These are phyloP conservation scores for Platorchestia sp. DNA, from an alignment of 1,140 invertebrate species.

Conservation along the genomic window DNA sequence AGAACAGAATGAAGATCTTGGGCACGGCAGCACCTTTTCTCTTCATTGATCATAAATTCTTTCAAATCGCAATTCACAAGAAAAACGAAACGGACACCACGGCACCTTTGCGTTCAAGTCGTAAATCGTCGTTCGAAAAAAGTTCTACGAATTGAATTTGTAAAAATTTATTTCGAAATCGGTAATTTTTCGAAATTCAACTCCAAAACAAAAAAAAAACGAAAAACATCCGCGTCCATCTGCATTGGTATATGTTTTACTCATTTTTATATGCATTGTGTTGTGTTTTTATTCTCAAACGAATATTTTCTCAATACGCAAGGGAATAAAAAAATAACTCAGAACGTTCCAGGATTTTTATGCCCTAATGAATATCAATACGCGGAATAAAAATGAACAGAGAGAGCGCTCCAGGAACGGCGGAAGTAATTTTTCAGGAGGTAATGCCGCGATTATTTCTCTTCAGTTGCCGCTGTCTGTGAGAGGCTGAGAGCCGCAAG, in stretches of 20 bases:
- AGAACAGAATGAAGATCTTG: background rate
- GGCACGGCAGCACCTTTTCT: background rate
- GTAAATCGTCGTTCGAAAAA: background rate
- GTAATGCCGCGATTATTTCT: background rate
- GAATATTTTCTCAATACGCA: no score
- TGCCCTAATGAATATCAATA: no score
- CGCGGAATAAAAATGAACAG: background rate
- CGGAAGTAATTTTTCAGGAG: background rate
- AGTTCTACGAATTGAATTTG: background rate
- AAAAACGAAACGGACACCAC: background rate
- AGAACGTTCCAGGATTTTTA: no score
- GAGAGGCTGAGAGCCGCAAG: background rate
- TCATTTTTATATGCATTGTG: no score
- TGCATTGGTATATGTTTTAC: background rate
- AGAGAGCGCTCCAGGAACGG: background rate
- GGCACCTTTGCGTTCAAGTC: background rate
- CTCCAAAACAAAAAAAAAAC: background rate
- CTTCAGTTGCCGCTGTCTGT: background rate
- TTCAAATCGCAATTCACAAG: background rate
- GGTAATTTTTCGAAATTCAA: background rate
- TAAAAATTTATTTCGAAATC: no score
- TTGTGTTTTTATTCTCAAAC: no score
- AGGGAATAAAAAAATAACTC: no score
- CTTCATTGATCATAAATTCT: background rate
- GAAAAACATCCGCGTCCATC: background rate